A percentile compares a stretch with the other conserved stretches of the same genome.
Conservation (phyloP, 2,113 vertebrate species). For the Struthidea cinerea region DNA sequence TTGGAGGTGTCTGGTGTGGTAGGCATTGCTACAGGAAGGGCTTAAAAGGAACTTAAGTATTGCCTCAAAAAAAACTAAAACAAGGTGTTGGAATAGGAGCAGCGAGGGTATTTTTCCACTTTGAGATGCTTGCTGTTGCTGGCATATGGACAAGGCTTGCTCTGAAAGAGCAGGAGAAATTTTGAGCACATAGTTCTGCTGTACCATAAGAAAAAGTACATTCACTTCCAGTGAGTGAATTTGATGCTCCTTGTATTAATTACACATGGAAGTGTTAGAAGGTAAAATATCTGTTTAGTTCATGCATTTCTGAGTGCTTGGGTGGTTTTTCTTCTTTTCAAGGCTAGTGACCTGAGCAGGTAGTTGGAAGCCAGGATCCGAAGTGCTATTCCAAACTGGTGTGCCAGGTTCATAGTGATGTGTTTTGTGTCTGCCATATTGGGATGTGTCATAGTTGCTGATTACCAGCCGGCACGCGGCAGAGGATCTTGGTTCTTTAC, state of each 20-base stretch:
- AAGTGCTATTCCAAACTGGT: not conserved
- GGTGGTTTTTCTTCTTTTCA: not conserved
- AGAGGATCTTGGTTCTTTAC: not conserved
- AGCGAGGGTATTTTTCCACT: not conserved
- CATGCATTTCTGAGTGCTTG: not conserved
- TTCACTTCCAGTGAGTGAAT: not conserved
- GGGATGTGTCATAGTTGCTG: not conserved
- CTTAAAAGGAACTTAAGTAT: not conserved
- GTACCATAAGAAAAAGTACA: not conserved
- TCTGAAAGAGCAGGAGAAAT: not conserved
- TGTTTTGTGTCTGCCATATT: not conserved
- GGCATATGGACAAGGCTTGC: not conserved
- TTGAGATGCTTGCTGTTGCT: not conserved
- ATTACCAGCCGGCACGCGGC: not conserved
- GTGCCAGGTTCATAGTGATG: not conserved
- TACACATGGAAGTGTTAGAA: not conserved
- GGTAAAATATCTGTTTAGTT: not conserved
- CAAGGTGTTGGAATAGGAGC: not conserved
- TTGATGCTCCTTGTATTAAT: not conserved
- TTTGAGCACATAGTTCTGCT: not conserved
- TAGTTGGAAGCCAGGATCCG: not conserved
- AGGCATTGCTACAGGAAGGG: slow-evolving; percentile 3
- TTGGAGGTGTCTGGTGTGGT: slow-evolving; percentile 41
- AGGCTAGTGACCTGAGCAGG: not conserved
- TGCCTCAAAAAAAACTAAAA: not conserved